Base-by-base conservation (phyloP, 2,797 vertebrate genomes). In the Epinephelus coioides region DNA sequence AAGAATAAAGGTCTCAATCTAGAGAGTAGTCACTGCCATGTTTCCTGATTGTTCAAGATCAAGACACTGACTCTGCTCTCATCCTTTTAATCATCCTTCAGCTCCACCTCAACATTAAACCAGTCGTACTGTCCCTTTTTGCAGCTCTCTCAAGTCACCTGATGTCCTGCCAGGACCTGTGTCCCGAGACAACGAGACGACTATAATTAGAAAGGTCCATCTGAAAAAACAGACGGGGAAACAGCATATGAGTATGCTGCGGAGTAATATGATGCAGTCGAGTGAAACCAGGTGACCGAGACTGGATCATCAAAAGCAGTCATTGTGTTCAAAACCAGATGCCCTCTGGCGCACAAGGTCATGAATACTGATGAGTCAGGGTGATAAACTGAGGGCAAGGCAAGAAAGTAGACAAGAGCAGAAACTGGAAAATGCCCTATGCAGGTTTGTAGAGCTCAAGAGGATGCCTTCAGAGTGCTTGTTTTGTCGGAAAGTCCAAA, bases 161-260 rank as follows among this genome's bases (percentile, higher is more conserved):
- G 25, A 82, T 77, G 70, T 67, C n/a, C 30, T 0, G 50, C 10
- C 50, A 70, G 76, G 19, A 67, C 65, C 21, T n/a, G 25, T 77
- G 84, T 72, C 72, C 65, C 59, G 27, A 62, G 63, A 81, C 64
- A 79, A 73, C 75, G 27, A 44, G 13, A 11, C 1, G 1, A 53
- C 82, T 86, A 89, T 83, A 80, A 84, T 86, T 86, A 92, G 81
- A 89, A 79, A 34, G 30, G 4, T 57, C 49, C n/a, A 18, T 76
- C 40, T 73, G 56, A 82, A 78, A 34, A 78, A 53, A n/a, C 63
- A 81, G 73, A 61, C 67, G 13, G 30, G 60, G 12, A 6, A 50
- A 46, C 47, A 13, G 57, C 38, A 55, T 38, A n/a, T 4, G 40
- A 30, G n/a, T 44, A 54, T 63, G 74, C 55, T 51, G 65, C 69